Evolutionary conservation across 2,113 vertebrate genomes (phyloP), one percentile per base, ranked within the genome.

Genomic region (Turdus rufiventris): DNA sequence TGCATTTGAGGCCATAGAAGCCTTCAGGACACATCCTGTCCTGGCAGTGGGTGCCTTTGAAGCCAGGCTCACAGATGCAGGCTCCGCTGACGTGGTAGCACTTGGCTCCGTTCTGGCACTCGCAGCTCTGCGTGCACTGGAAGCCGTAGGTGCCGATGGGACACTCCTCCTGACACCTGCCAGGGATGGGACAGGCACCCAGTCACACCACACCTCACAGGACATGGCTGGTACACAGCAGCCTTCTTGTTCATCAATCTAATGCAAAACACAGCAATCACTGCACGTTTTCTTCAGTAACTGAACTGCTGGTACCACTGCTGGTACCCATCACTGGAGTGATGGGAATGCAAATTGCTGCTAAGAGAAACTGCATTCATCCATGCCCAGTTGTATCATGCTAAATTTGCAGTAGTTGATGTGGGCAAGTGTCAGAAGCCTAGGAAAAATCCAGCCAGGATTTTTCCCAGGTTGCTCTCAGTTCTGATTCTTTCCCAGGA

Each of bases 151-250:
- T 99, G 70, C 99, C 99, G 1, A 99, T 96, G 20, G 99, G 99
- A 94, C 99, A 99, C 91, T 99, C 99, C 86, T 99, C 99, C 91
- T 99, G 99, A 95, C 99, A 99, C 97, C 99, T 99, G 96, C 19
- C 48, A 14, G 89, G 84, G 20, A 50, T 3, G 81, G 1, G 4
- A 88, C 47, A 77, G 42, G 50, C 8, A 58, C 8, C 13, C 75
- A 40, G 20, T 51, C 53, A 85, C 48, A 33, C 66, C 34, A 18
- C 5, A 24, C 11, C 63, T 24, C n/a, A 14, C 74, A 82, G 45
- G 28, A 33, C 45, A 5, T 1, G 21, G 19, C 56, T 80, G 14
- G 15, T 26, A 43, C 54, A 61, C 6, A 4, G 70, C 2, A 42
- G 19, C 15, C 57, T 10, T 47, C 67, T 28, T n/a, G 31, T 5